phyloP scores from a whole-genome alignment of 2,888 invertebrate genomes.

The Actias luna region DNA sequence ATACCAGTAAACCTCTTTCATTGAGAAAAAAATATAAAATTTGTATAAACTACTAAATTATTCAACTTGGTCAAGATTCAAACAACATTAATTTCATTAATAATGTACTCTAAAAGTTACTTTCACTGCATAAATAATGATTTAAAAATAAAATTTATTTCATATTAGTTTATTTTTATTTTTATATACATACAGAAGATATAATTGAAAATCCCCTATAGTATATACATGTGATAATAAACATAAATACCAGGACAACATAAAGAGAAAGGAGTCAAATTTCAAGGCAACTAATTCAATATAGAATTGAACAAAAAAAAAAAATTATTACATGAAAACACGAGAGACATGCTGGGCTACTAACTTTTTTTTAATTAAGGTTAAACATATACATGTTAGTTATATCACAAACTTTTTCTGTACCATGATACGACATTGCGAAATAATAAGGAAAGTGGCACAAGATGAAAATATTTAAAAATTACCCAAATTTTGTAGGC shows the following conservation, averaged over 20 bases:
- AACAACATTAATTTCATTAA: not conserved
- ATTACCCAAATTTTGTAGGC: not conserved
- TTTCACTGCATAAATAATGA: not conserved
- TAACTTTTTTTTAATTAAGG: too few species aligned
- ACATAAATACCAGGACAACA: constrained; percentile 5
- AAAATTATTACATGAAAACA: not conserved
- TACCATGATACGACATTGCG: constrained; percentile 35
- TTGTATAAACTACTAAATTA: not conserved
- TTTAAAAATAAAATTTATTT: too few species aligned
- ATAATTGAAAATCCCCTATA: not conserved
- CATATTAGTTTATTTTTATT: too few species aligned
- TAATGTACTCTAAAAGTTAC: not conserved
- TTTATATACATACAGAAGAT: too few species aligned
- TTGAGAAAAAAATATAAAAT: not conserved
- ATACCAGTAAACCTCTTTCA: not conserved
- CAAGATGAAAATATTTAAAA: constrained; percentile 23
- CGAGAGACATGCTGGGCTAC: constrained; percentile 19
- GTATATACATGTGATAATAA: not conserved
- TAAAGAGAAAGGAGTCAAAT: constrained; percentile 6
- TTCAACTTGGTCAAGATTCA: not conserved
- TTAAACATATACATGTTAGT: constrained; percentile 22
- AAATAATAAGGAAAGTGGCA: constrained; percentile 49
- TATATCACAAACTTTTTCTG: constrained; percentile 38
- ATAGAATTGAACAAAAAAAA: too few species aligned
- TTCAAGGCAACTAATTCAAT: constrained; percentile 1